Base-by-base conservation (phyloP, 2,113 vertebrate species). In the Uria aalge region DNA sequence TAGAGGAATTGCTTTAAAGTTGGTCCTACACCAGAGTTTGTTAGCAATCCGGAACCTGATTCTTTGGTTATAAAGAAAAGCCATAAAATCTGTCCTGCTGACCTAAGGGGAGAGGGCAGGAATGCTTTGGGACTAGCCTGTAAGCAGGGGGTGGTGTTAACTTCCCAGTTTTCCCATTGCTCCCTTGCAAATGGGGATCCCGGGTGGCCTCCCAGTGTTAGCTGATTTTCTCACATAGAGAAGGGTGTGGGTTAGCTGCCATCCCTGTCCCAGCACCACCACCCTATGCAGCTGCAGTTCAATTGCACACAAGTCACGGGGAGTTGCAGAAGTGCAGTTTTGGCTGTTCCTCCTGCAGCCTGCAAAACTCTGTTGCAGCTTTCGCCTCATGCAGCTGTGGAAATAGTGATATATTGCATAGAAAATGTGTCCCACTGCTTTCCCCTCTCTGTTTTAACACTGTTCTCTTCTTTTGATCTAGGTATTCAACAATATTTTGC, bases 401-500 rank as follows among this genome's bases (percentile, higher is more conserved):
- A 24, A 36, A 9, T 23, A 50, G n/a, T 60, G 29, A 16, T 11
- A 4, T 13, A 0, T 18, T 22, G 47, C 45, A 3, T 5, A 10
- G 21, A 29, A 72, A 72, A 17, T 26, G 5, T 5, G 12, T 63
- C 45, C 47, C 26, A 3, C 36, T 68, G 53, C 59, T 27, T 84
- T 41, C 41, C 23, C 14, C 34, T 41, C 5, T 19, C 41, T 74
- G 9, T 60, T 78, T 14, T 80, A 53, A 85, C 23, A 3, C 81
- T 63, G 12, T 14, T 41, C 30, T 34, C 9, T 60, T 91, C 69
- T 94, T 79, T 74, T 85, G 19, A 43, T 85, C 30, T 91, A 99
- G 99, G 99, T 99, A 45, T 99, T 99, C 92, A 98, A 98, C 97
- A 99, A 98, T 17, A 98, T 99, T 95, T 96, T 99, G 94, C 96